These are phyloP conservation scores for Oscheius sp. DNA, from an alignment of 2,888 invertebrate genomes.

Conservation along the genomic window DNA sequence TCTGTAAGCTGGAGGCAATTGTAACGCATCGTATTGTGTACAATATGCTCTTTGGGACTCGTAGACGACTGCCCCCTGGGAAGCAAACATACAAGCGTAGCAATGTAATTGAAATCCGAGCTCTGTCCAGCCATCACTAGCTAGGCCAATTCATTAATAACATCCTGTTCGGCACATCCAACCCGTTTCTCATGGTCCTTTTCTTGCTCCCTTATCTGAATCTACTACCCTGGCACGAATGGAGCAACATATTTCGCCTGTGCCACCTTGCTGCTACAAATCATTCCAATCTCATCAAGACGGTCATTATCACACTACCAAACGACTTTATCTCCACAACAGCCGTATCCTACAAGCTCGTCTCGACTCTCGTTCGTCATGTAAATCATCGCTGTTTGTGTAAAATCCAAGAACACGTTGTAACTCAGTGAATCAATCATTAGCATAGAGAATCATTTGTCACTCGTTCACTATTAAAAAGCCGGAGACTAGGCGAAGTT, in stretches of 20 bases:
- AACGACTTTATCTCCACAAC: not conserved
- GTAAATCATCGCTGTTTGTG: not conserved
- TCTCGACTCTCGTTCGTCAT: not conserved
- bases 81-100: conserved; percentile 30
- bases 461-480: conserved; percentile 5
- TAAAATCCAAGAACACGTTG: not conserved
- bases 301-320: conserved; percentile 7
- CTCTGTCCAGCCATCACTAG: not conserved
- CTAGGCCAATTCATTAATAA: conserved; percentile 20
- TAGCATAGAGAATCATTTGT: conserved; percentile 18
- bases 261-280: not conserved
- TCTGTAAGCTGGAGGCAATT: not conserved
- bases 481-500: not conserved
- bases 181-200: not conserved
- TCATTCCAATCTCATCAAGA: not conserved
- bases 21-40: not conserved
- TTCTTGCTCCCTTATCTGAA: not conserved
- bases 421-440: too few species aligned
- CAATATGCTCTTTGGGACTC: conserved; percentile 12
- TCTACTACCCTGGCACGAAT: not conserved
- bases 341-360: not conserved
- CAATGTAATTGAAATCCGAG: conserved; percentile 30
- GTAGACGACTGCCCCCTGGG: conserved; percentile 14
- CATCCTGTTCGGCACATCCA: not conserved
- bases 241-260: not conserved